These are phyloP conservation scores for Notolepis coatsorum DNA, from an alignment of 2,797 vertebrate species.

Conservation along the genomic window DNA sequence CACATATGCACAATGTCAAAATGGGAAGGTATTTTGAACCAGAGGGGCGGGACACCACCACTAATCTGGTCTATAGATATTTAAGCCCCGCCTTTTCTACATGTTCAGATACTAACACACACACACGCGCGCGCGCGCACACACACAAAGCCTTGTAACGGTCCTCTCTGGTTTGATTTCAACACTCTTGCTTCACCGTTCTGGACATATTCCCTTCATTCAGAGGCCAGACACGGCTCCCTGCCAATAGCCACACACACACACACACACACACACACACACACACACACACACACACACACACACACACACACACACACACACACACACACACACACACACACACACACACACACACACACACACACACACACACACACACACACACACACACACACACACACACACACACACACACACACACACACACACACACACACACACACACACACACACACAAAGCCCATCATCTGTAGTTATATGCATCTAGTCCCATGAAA, in stretches of 20 bases:
- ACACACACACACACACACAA: slow-evolving; percentile 27
- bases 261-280: background rate
- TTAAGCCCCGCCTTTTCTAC: too few relatives aligned
- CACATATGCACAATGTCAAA: too few relatives aligned
- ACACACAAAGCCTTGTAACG: slow-evolving; percentile 30
- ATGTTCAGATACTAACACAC: slow-evolving; percentile 8
- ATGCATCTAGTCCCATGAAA: slow-evolving; percentile 78
- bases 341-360: slow-evolving; percentile 33
- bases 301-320: slow-evolving; percentile 5
- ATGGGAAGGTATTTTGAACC: too few relatives aligned
- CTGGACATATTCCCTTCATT: slow-evolving; percentile 64
- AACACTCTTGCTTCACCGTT: slow-evolving; percentile 67
- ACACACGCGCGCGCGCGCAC: slow-evolving; percentile 38
- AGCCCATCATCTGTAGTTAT: slow-evolving; percentile 74
- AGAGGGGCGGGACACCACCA: too few relatives aligned
- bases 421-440: slow-evolving; percentile 19
- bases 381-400: background rate
- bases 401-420: background rate
- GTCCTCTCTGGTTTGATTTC: slow-evolving; percentile 47
- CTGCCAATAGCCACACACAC: slow-evolving; percentile 61
- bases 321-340: background rate
- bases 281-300: slow-evolving; percentile 1
- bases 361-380: slow-evolving; percentile 37
- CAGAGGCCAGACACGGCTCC: slow-evolving; percentile 59
- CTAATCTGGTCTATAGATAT: too few relatives aligned